Base-by-base conservation (phyloP, 2,888 invertebrate species). In the Rhagophthalmus giganteus region DNA sequence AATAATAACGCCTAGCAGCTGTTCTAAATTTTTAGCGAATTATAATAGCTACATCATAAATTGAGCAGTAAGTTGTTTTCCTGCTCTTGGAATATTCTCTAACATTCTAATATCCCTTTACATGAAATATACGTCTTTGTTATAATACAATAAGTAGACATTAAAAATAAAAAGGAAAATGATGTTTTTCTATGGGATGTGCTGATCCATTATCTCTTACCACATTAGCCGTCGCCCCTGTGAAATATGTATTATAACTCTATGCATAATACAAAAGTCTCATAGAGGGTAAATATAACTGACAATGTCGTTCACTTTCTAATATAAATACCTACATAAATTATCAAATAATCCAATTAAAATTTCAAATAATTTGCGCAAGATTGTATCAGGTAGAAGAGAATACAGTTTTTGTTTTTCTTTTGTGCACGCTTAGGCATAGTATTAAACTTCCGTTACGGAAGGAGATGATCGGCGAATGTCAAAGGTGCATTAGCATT, bases 241-340 rank as follows among this genome's bases (percentile, higher is more conserved):
- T 68, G 68, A 69, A 70, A 70, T 70, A 70, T 70, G 70, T 69
- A 68, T 70, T 66, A 70, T 70, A 68, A 68, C 68, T 60, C 58
- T 61, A 68, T 70, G 67, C 68, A 70, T 70, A 68, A 70, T 69
- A 66, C 56, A 69, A 60, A 44, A 53, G 52, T 57, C 56, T 55
- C 58, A 50, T 25, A 25, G 54, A 31, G 53, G 39, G 31, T 16
- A 41, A 45, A 31, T 25, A 42, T 13, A 14, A 34, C n/a, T 16
- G 34, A 34, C 34, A 24, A 24, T 34, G 14, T 20, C 34, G 11
- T 34, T 10, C 16, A 16, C 10, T 34, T 34, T 34, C 24, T 24
- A n/a, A n/a, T n/a, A n/a, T n/a, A n/a, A n/a, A n/a, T n/a, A n/a
- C n/a, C n/a, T n/a, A n/a, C n/a, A n/a, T n/a, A n/a, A n/a, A n/a